Base-by-base conservation (phyloP, 53 echinoderm and acorn worm species). In the Holothuria scabra region DNA sequence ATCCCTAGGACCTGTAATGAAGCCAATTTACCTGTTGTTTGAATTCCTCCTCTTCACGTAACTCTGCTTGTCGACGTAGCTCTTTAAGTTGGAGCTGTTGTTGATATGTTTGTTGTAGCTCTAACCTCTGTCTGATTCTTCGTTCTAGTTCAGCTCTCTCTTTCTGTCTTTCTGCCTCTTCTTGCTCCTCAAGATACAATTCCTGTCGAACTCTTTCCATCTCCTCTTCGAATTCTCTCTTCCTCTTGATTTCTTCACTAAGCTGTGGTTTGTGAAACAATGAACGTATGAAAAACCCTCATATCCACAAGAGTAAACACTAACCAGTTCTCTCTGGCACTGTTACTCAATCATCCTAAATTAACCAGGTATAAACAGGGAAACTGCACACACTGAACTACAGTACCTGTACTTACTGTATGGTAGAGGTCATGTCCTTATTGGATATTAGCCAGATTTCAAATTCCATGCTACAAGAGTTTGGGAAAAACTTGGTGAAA, bases 161-260 rank as follows among this genome's bases (percentile, higher is more conserved):
- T 85, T 90, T 92, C 90, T 97, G 94, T 12, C 94, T 58, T 67
- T 92, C 90, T 0, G 92, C 76, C 62, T 97, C 97, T 81, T 97
- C 94, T 80, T 97, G 92, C 74, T 97, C 97, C 74, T 97, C 97
- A 62, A 90, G 86, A 85, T 97, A 92, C 41, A 97, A 85, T 84
- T 97, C 94, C 67, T 92, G 92, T 28, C 97, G 83, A 7, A 97
- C 91, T 18, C 90, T 85, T 13, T 92, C 92, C 97, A 97, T 97
- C 89, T 97, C 97, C n/a, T 97, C 97, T 28, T 94, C 89, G 30
- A 83, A 80, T 32, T 92, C 97, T 60, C 90, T 90, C 87, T 97
- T 90, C n/a, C 38, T 81, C 55, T 89, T 90, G 38, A 97, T 97
- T 0, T 97, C 89, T 33, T 92, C 89, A 66, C 90, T 90, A 68